Conservation (phyloP, 2,113 vertebrate species). For the Tachycineta bicolor region DNA sequence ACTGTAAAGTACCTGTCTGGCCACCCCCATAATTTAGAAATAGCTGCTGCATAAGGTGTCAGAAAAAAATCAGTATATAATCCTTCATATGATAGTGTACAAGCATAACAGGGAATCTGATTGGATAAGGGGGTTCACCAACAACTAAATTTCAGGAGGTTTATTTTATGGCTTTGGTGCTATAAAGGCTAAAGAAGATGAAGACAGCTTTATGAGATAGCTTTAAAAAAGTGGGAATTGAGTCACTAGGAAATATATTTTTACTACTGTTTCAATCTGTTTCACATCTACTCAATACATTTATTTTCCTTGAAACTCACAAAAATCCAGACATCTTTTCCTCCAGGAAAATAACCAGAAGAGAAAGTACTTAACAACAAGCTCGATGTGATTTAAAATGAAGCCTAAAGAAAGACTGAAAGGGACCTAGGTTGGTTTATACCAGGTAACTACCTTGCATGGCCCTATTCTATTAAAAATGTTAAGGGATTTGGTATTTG, state of each 20-base stretch:
- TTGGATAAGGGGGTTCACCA: neutral
- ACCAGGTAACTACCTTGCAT: neutral
- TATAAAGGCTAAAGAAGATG: conserved; percentile 38
- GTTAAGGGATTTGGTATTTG: neutral
- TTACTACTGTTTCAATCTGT: conserved; percentile 46
- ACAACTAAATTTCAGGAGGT: neutral
- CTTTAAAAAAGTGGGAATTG: conserved; percentile 21
- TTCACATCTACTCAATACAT: conserved; percentile 16
- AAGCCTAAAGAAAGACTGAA: neutral
- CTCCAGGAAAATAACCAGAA: neutral
- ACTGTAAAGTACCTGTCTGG: neutral
- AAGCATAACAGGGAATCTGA: neutral
- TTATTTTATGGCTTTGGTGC: neutral
- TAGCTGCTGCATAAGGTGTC: neutral
- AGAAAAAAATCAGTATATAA: neutral
- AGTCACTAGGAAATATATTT: conserved; percentile 38
- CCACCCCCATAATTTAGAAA: neutral
- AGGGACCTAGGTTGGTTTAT: neutral
- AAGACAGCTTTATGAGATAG: conserved; percentile 3
- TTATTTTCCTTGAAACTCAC: conserved; percentile 7
- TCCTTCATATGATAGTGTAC: neutral
- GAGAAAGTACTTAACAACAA: neutral
- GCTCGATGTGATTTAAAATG: neutral
- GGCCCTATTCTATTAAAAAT: neutral
- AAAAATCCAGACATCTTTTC: conserved; percentile 1